Conservation (phyloP, 2,113 vertebrate species). For the Hiodon tergisus region DNA sequence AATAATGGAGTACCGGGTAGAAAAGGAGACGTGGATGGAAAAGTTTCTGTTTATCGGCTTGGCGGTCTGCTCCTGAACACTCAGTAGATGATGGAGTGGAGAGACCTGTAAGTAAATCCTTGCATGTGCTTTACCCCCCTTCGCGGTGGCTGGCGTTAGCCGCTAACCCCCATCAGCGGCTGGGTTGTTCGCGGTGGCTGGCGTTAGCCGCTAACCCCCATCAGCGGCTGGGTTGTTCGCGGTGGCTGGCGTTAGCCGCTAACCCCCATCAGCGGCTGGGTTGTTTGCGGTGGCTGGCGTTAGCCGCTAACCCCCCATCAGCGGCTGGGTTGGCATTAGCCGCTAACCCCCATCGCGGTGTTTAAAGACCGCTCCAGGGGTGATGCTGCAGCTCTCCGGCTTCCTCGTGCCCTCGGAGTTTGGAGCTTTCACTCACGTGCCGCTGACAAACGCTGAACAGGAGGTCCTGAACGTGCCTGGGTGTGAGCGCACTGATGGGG, state of each 20-base stretch:
- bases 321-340: background rate
- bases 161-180: conserved; percentile 9
- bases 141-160: conserved; percentile 1
- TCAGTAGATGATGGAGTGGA: conserved; percentile 73
- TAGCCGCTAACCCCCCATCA: conserved; percentile 15
- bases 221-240: background rate
- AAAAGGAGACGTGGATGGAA: conserved; percentile 47
- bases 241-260: conserved; percentile 10
- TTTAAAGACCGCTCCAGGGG: too few relatives aligned
- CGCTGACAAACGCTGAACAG: too few relatives aligned
- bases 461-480: too few relatives aligned
- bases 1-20: conserved; percentile 59
- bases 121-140: conserved; percentile 2
- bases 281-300: background rate
- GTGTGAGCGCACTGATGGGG: too few relatives aligned
- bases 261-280: conserved; percentile 10
- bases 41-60: conserved; percentile 53
- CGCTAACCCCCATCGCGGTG: too few relatives aligned
- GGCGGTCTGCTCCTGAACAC: conserved; percentile 53
- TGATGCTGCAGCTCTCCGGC: too few relatives aligned
- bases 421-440: too few relatives aligned
- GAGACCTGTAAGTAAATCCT: conserved; percentile 69
- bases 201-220: conserved; percentile 13
- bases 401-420: too few relatives aligned
- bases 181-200: too few relatives aligned